Base-by-base conservation (phyloP, 2,888 invertebrate genomes). In the Onthophagus sagittarius region DNA sequence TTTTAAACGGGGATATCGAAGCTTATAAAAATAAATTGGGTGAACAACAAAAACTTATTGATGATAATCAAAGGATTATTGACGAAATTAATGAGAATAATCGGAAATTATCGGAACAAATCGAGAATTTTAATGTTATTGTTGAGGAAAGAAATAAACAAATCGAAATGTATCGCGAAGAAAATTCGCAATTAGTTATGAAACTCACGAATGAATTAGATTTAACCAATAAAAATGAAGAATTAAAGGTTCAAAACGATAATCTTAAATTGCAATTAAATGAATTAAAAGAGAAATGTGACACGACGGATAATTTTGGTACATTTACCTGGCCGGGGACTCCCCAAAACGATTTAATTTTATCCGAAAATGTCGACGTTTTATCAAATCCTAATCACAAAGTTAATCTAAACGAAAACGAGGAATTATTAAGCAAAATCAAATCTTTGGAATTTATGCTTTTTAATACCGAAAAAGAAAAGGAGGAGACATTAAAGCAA, bases 91-190 rank as follows among this genome's bases (percentile, higher is more conserved):
- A 53, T 53, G 39, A 53, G 63, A 39, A 65, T 64, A 65, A 15
- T 63, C 63, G 5, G 11, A 71, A 23, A 23, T 23, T 23, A 63
- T 31, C 6, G 64, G 64, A 64, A n/a, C 6, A 64, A 64, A 15
- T 64, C 23, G 7, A 64, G 7, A 15, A 62, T 1, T 23, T 71
- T 6, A 31, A 23, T 7, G 32, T 23, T 15, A 63, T 63, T 63
- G 15, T 71, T 15, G 71, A 63, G 32, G 63, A 15, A 71, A 71
- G 62, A 31, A 63, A 15, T 39, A 53, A 62, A 62, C 31, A 69
- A 73, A 88, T 89, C 72, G 82, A 83, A 39, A 83, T 80, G 74
- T 85, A 85, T 75, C 84, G 85, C 75, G 81, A 80, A 2, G 82
- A 84, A 74, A 82, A 84, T 74, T 78, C 84, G 71, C 84, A 85